Percentiles rank a stretch among this genome's conserved stretches.
phyloP scores from a whole-genome alignment of 1,140 invertebrate species.

The Neodiprion virginianus region DNA sequence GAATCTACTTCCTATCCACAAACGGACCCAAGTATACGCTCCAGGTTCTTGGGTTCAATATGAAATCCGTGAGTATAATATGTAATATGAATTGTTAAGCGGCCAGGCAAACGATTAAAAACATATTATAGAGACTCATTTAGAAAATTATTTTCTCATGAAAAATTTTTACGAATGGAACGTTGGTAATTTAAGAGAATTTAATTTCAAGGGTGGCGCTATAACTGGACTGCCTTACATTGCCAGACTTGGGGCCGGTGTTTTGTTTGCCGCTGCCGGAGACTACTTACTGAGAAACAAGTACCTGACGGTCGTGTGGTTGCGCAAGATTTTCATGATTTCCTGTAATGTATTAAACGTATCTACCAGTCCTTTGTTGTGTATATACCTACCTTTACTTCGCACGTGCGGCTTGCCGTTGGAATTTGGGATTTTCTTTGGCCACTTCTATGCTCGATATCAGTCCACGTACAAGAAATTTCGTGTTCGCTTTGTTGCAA shows the following conservation, averaged over 20 bases:
- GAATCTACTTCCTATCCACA: conserved; percentile 83
- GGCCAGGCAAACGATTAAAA: neutral
- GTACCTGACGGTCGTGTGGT: conserved; percentile 64
- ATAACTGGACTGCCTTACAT: conserved; percentile 76
- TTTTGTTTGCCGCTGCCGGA: conserved; percentile 71
- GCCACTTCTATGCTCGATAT: too few relatives aligned
- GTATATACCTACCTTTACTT: neutral
- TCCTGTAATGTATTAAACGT: conserved; percentile 65
- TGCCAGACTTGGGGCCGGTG: conserved; percentile 68
- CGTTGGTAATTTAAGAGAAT: neutral
- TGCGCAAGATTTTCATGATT: conserved; percentile 75
- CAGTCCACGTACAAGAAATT: too few relatives aligned
- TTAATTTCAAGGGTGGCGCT: conserved; percentile 65
- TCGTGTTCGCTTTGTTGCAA: too few relatives aligned
- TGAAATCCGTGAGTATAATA: conserved; percentile 66
- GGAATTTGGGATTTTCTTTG: neutral
- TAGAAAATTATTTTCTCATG: neutral
- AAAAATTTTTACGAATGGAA: neutral
- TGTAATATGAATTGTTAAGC: neutral
- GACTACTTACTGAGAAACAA: conserved; percentile 69
- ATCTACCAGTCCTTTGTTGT: neutral
- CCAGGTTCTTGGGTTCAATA: conserved; percentile 82
- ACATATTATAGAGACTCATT: neutral
- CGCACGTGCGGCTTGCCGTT: neutral
- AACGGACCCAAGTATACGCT: conserved; percentile 89